These are phyloP conservation scores for Cairina moschata DNA, from an alignment of 2,113 vertebrate genomes.

Conservation along the genomic window DNA sequence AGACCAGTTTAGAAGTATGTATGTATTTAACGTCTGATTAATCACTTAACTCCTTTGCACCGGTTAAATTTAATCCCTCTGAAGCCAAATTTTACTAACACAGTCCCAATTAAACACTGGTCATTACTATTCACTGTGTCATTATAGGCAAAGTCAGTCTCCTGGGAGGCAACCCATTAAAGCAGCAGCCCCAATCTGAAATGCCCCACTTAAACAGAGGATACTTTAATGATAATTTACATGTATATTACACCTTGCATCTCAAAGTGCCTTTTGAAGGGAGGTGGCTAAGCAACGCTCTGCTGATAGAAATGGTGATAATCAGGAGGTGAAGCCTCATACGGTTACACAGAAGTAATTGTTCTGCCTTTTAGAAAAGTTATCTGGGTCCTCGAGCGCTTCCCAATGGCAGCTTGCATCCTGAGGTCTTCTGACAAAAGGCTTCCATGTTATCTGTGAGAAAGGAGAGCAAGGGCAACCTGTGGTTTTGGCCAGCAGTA, in stretches of 20 bases:
- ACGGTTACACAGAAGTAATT: background rate
- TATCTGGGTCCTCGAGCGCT: background rate
- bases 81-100: constrained; percentile 53
- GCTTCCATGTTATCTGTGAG: background rate
- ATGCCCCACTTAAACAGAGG: constrained; percentile 44
- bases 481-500: background rate
- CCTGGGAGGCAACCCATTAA: constrained; percentile 60
- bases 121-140: constrained; percentile 50
- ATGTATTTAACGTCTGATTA: constrained; percentile 49
- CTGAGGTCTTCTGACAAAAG: background rate
- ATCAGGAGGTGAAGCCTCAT: background rate
- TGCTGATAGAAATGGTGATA: constrained; percentile 14
- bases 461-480: background rate
- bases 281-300: background rate
- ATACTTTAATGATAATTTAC: constrained; percentile 50
- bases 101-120: constrained; percentile 46
- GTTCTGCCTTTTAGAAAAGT: background rate
- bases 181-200: constrained; percentile 19
- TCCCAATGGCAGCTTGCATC: background rate
- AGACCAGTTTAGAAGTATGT: background rate
- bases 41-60: constrained; percentile 54
- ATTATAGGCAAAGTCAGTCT: constrained; percentile 56
- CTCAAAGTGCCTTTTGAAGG: constrained; percentile 16
- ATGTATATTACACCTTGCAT: constrained; percentile 26
- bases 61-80: constrained; percentile 48